Base-by-base conservation (phyloP, 2,113 vertebrate genomes). In the Xiphorhynchus elegans region DNA sequence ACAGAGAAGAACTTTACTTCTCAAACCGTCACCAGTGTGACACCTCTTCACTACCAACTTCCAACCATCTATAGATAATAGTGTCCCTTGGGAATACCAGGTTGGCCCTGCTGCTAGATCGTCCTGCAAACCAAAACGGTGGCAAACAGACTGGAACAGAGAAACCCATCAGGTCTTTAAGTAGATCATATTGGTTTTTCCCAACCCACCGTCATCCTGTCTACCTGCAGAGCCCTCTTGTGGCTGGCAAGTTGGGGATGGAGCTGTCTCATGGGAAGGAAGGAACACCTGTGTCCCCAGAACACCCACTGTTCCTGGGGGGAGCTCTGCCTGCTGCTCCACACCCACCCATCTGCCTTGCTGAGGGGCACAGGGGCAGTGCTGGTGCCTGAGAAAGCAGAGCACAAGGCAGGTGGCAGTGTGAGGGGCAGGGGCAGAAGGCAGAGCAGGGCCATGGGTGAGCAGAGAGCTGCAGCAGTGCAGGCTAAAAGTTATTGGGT, bases 171-270 rank as follows among this genome's bases (percentile, higher is more conserved):
- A 52, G 13, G 3, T 17, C 17, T 13, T 23, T 7, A 6, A 10
- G 6, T 7, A 0, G 1, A 17, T 23, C 3, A 0, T 26, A 23
- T 7, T 35, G 40, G 12, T 35, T 8, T 17, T 64, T 72, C 10
- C n/a, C 17, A 4, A 44, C 46, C 4, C 10, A 33, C 10, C 26
- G 50, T 62, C 37, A 42, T 46, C 17, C 44, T 46, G 44, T 46
- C 17, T 13, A 44, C 42, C 40, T 40, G 40, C 20, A 60, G 18
- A 50, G 6, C 11, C 6, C 10, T 11, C 8, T 5, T 13, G 8
- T 16, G 18, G 7, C 52, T 59, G 42, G 18, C 35, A 16, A 37
- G 7, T 10, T 39, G 37, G 7, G 13, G 20, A 37, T 3, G 39
- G 66, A 64, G 37, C 37, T 59, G 28, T 16, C 35, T 49, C 14